Percentiles rank a stretch among this genome's conserved stretches.
Conservation (phyloP, 2,113 vertebrate genomes). For the Prietella phreatophila region DNA sequence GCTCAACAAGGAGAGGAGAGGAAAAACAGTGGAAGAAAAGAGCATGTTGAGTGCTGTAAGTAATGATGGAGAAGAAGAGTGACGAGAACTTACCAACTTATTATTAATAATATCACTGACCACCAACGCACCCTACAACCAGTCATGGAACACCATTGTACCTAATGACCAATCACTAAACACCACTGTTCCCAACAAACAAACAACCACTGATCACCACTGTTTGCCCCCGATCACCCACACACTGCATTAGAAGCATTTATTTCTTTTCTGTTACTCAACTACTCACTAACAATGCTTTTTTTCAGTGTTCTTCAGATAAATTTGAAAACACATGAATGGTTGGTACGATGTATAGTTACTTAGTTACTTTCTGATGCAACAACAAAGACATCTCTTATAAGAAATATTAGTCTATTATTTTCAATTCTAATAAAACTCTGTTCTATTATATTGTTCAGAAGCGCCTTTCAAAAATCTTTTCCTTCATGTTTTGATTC, state of each 20-base stretch:
- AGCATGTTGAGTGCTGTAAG: slow-evolving; percentile 14
- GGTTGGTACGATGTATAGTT: not conserved
- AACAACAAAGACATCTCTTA: not conserved
- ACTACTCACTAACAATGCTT: not conserved
- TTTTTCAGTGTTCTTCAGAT: not conserved
- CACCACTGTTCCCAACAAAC: not conserved
- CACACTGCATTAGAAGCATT: not conserved
- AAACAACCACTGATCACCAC: not conserved
- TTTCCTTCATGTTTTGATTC: not conserved
- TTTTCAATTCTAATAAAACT: not conserved
- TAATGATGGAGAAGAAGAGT: slow-evolving; percentile 27
- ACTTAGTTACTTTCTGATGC: not conserved
- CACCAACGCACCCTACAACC: not conserved
- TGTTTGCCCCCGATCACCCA: not conserved
- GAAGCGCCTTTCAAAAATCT: not conserved
- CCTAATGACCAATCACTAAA: not conserved
- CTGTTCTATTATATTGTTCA: not conserved
- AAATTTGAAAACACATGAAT: not conserved
- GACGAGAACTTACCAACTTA: not conserved
- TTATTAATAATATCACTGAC: not conserved
- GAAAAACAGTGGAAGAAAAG: slow-evolving; percentile 11
- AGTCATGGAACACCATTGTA: not conserved
- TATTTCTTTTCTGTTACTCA: not conserved
- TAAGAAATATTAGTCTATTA: not conserved
- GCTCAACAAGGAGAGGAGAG: slow-evolving; percentile 28